Base-by-base conservation (phyloP, 2,888 invertebrate species). In the Hartigia nigra region DNA sequence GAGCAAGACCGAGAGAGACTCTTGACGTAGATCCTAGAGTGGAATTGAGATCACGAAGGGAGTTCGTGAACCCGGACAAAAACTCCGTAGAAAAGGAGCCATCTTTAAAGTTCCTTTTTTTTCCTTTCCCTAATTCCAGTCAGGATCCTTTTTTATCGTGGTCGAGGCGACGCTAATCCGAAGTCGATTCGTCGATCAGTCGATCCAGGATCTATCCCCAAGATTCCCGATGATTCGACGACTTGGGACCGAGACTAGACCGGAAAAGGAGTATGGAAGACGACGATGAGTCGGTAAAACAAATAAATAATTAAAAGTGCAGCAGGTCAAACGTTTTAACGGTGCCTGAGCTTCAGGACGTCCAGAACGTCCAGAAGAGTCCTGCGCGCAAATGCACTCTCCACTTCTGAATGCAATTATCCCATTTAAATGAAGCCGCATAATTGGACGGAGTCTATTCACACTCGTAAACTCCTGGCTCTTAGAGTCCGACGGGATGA, bases 371-470 rank as follows among this genome's bases (percentile, higher is more conserved):
- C 31, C 31, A 4, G 12, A 31, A 0, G 70, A 31, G 34, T 72
- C 34, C 31, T 31, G 72, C 72, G 31, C 72, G 72, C 32, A 72
- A 55, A 55, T 55, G 55, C 55, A 82, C 79, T 82, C 82, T 82
- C 81, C 82, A 79, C 75, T 72, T 77, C 81, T 77, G 83, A 85
- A 88, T 87, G 90, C 90, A 90, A 91, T 91, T 91, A 91, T 91
- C 90, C 90, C 90, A 90, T 91, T 90, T 90, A 91, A 91, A 91
- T 91, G 90, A 90, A 90, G 89, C 89, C 88, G 88, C 88, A 88
- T 90, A 90, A 90, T 90, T 91, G 90, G 90, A 88, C 89, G 88
- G 86, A 86, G 88, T 91, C 90, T 90, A 90, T 91, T 90, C 90
- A 88, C 90, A 91, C 90, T 91, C 91, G 89, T 91, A 91, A 91